Percentiles rank a stretch among this genome's conserved stretches.
Evolutionary conservation across 2,113 vertebrate genomes (phyloP).

Genomic region (Pholis gunnellus): DNA sequence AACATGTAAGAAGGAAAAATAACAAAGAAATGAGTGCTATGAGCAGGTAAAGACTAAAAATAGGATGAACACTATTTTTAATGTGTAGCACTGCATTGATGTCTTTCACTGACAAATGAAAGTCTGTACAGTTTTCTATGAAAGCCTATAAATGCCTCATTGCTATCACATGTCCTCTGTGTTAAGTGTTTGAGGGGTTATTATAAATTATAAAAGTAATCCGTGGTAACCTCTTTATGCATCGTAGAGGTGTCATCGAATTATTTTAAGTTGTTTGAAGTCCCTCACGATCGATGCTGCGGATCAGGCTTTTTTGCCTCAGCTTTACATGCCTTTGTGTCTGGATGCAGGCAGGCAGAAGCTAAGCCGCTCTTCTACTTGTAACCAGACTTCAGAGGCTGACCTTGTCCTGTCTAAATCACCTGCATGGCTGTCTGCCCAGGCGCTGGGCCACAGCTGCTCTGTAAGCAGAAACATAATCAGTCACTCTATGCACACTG

Average conservation of each 20-base stretch:
- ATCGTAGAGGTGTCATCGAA: not conserved
- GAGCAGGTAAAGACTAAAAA: not conserved
- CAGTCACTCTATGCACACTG: constrained; percentile 30
- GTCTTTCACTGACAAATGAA: not conserved
- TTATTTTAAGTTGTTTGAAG: not conserved
- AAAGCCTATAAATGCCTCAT: not conserved
- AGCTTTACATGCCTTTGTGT: not conserved
- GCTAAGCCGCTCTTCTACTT: not conserved
- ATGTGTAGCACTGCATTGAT: not conserved
- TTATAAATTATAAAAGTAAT: constrained; percentile 2
- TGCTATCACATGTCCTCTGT: not conserved
- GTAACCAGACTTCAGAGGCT: constrained; percentile 41
- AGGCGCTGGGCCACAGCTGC: constrained; percentile 56
- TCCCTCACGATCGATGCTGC: not conserved
- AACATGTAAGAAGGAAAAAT: not conserved
- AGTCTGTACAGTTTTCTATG: not conserved
- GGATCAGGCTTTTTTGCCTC: not conserved
- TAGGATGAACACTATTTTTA: not conserved
- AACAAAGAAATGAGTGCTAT: not conserved
- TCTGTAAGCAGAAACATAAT: constrained; percentile 59
- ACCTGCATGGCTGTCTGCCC: constrained; percentile 61
- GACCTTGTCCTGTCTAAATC: constrained; percentile 71
- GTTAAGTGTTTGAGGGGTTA: not conserved
- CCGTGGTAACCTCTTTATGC: not conserved
- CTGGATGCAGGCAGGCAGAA: not conserved